Percentiles rank a stretch among this genome's conserved stretches.
These are phyloP conservation scores for Panthera leo DNA, from an alignment of 2,113 vertebrate species.

Conservation along the genomic window DNA sequence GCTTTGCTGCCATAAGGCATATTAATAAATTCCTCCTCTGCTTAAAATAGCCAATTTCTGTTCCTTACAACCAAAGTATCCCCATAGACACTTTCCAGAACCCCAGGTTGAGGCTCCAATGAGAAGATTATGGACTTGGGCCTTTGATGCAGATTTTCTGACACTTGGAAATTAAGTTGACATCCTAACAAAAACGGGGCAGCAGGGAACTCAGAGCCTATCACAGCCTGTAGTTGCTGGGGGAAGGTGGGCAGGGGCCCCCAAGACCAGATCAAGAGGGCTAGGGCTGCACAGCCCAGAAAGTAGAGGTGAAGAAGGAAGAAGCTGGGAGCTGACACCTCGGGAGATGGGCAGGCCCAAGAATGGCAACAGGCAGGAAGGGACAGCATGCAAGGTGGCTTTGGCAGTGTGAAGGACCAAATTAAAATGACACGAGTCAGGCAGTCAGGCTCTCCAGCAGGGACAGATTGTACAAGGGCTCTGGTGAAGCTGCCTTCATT, in stretches of 20 bases:
- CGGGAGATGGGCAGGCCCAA: background rate
- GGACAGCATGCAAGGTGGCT: slow-evolving; percentile 43
- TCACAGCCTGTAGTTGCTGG: background rate
- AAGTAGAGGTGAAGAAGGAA: background rate
- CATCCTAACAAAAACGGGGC: background rate
- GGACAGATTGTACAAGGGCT: slow-evolving; percentile 52
- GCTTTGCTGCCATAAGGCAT: background rate
- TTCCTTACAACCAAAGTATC: background rate
- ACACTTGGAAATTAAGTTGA: background rate
- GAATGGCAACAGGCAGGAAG: background rate
- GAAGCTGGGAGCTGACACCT: background rate
- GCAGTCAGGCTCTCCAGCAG: background rate
- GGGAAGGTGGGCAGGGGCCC: background rate
- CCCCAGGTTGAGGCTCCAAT: background rate
- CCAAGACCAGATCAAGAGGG: background rate
- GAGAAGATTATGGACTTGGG: background rate
- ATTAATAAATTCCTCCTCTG: slow-evolving; percentile 12
- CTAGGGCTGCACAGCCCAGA: background rate
- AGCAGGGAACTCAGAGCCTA: background rate
- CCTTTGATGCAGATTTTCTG: background rate
- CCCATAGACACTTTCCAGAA: background rate
- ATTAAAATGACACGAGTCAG: slow-evolving; percentile 54
- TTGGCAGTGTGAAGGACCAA: slow-evolving; percentile 27
- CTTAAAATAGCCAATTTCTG: background rate
- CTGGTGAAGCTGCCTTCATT: slow-evolving; percentile 72